Base-by-base conservation (phyloP, 2,113 vertebrate genomes). In the Epinephelus lanceolatus region DNA sequence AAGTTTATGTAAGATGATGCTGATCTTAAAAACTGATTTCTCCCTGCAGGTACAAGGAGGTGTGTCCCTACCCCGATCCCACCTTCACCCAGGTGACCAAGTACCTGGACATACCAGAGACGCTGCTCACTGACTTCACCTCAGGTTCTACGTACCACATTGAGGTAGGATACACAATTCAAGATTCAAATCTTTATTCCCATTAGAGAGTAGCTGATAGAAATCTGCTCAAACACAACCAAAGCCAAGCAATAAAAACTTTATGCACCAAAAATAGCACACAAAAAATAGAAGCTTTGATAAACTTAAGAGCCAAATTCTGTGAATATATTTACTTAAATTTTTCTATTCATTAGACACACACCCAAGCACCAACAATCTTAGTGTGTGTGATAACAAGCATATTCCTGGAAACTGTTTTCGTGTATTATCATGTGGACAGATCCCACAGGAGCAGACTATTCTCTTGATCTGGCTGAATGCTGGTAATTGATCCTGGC, bases 101-200 rank as follows among this genome's bases (percentile, higher is more conserved):
- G 79, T 95, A 89, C 61, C 91, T 96, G 57, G 96, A 98, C 13
- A 94, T 96, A 83, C 91, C 96, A 80, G 98, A 99, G 91, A 97
- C 95, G 79, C 96, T 99, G 77, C 95, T 99, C 40, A 99, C 96
- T 69, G 97, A 91, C 80, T 96, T 99, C 66, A 97, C 95, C 59
- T 96, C 98, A 63, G 98, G 98, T 86, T 97, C 98, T 68, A 97
- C 97, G 1, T 99, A 99, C 9, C 97, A 97, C 92, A 98, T 99
- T 76, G 96, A 95, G 97, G 98, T 99, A 96, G 18, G 68, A 79
- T 30, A 33, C 18, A 59, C 8, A 40, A 56, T 55, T 78, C 17
- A 70, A 37, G n/a, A 47, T 56, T 25, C 0, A 25, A 15, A 25
- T 27, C 53, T 55, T 59, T 65, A 55, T 42, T 27, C 3, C 11